Percentiles rank a stretch among this genome's conserved stretches.
phyloP scores from a whole-genome alignment of 2,797 vertebrate species.

The Podargus strigoides region DNA sequence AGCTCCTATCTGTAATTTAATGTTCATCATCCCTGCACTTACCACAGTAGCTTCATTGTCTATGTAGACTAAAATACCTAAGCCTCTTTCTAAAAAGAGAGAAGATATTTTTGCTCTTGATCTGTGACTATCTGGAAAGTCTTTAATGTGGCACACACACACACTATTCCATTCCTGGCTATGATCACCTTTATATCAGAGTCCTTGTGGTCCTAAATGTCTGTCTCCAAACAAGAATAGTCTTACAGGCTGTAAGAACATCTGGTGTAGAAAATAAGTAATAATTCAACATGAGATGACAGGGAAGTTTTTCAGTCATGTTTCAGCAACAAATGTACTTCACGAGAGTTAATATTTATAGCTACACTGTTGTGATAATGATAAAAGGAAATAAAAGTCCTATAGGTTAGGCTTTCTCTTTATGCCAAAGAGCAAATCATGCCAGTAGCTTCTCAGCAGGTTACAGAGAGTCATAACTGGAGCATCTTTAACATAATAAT shows the following conservation, averaged over 20 bases:
- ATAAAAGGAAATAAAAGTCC: neutral
- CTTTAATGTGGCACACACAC: fast-evolving
- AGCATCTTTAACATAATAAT: constrained; percentile 1
- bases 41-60: neutral
- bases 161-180: neutral
- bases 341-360: neutral
- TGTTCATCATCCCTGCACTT: neutral
- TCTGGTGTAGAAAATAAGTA: neutral
- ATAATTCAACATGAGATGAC: neutral
- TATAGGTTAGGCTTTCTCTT: neutral
- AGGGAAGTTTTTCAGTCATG: neutral
- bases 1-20: neutral
- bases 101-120: neutral
- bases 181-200: neutral
- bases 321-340: neutral
- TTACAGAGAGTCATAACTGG: neutral
- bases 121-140: neutral
- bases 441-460: neutral
- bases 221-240: neutral
- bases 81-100: neutral
- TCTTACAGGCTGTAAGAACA: neutral
- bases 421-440: neutral
- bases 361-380: neutral
- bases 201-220: neutral
- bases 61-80: neutral